These are phyloP conservation scores for Daubentonia madagascariensis DNA, from an alignment of 2,113 vertebrate genomes.

Conservation along the genomic window DNA sequence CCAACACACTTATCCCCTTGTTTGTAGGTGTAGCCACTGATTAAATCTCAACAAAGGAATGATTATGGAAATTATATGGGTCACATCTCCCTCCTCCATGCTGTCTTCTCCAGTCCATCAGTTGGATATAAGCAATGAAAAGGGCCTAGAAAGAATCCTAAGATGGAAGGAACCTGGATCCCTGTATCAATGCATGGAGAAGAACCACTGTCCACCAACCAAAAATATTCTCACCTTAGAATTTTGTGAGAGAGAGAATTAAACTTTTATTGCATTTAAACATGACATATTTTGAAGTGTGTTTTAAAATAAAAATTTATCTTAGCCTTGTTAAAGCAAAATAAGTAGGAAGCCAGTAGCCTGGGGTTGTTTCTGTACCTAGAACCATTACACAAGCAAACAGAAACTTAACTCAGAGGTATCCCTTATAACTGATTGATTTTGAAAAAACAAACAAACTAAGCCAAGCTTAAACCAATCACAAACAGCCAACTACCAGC, in stretches of 20 bases:
- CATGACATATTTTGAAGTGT: background rate
- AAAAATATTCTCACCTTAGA: background rate
- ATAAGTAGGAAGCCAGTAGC: background rate
- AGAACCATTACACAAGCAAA: background rate
- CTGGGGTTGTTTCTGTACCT: background rate
- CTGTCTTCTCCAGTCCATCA: background rate
- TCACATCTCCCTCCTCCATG: background rate
- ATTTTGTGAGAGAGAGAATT: background rate
- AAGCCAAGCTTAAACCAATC: background rate
- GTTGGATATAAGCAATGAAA: background rate
- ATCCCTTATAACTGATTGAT: background rate
- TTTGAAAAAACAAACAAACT: background rate
- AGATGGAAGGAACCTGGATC: no score
- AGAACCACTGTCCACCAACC: background rate
- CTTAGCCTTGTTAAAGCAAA: background rate
- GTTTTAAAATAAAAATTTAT: background rate
- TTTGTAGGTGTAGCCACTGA: background rate
- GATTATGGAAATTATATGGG: background rate
- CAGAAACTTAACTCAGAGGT: background rate
- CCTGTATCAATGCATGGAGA: background rate
- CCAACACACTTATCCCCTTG: background rate
- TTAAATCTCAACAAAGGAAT: background rate
- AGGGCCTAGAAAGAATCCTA: background rate
- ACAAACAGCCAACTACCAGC: background rate
- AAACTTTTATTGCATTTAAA: background rate